These are phyloP conservation scores for Pardosa pseudoannulata DNA, from an alignment of 2,888 invertebrate genomes.

Conservation along the genomic window DNA sequence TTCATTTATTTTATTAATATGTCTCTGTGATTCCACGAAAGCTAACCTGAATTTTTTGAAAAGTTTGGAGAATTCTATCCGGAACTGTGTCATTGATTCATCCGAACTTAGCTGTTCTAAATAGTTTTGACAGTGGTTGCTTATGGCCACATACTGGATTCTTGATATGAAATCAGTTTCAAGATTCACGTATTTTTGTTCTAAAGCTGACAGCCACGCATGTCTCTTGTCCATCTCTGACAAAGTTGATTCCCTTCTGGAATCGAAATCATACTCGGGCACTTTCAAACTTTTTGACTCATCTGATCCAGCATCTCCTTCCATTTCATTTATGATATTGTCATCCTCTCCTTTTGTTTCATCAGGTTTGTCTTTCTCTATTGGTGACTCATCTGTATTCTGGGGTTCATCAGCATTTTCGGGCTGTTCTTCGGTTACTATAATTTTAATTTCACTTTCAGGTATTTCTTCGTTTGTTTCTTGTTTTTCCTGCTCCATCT, in stretches of 20 bases:
- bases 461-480: background rate
- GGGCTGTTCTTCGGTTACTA: background rate
- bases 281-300: background rate
- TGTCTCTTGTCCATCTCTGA: conserved; percentile 28
- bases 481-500: background rate
- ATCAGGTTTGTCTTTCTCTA: no score
- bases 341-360: background rate
- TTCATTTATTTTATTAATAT: conserved; percentile 24
- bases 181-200: background rate
- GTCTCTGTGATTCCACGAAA: conserved; percentile 18
- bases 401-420: background rate
- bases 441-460: background rate
- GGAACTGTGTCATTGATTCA: background rate
- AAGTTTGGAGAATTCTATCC: conserved; percentile 23
- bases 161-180: conserved; percentile 31
- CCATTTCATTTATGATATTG: background rate
- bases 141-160: conserved; percentile 39
- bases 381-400: background rate
- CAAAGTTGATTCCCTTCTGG: background rate
- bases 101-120: background rate
- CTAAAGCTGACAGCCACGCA: conserved; percentile 38
- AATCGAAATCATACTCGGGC: background rate
- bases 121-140: conserved; percentile 44
- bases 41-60: conserved; percentile 44
- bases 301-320: background rate